Percentiles rank a stretch among this genome's conserved stretches.
Evolutionary conservation across 1,140 invertebrate genomes (phyloP).

Genomic region (Dendroctonus ponderosae): DNA sequence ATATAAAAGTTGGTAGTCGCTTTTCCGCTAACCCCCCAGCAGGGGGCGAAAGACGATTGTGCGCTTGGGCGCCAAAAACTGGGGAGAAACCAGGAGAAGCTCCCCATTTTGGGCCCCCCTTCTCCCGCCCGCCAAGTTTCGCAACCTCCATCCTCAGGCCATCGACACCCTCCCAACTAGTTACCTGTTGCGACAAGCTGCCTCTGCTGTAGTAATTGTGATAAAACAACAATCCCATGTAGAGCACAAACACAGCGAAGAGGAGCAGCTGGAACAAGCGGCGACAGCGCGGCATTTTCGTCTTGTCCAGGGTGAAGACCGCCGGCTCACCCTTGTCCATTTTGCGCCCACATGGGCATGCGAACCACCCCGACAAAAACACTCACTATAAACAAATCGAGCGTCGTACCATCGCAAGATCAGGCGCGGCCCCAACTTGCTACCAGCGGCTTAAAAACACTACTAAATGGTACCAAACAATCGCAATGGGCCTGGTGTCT

Average conservation of each 20-base stretch:
- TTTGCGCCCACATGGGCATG: slow-evolving; percentile 18
- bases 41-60: too few relatives aligned
- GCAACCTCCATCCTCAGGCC: background rate
- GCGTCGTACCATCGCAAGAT: background rate
- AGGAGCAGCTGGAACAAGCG: slow-evolving; percentile 44
- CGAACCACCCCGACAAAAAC: background rate
- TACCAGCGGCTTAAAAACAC: background rate
- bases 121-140: background rate
- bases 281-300: slow-evolving; percentile 43
- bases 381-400: slow-evolving; percentile 37
- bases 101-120: background rate
- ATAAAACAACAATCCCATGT: slow-evolving; percentile 65
- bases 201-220: slow-evolving; percentile 50
- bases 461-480: background rate
- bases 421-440: background rate
- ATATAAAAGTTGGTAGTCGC: too few relatives aligned
- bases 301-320: slow-evolving; percentile 29
- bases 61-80: background rate
- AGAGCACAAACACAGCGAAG: slow-evolving; percentile 52
- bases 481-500: background rate
- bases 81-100: background rate
- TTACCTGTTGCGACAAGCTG: background rate
- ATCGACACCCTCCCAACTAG: background rate
- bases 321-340: slow-evolving; percentile 36
- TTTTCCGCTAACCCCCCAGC: too few relatives aligned